Base-by-base conservation (phyloP, 2,888 invertebrate genomes). In the Drosophila borborema region DNA sequence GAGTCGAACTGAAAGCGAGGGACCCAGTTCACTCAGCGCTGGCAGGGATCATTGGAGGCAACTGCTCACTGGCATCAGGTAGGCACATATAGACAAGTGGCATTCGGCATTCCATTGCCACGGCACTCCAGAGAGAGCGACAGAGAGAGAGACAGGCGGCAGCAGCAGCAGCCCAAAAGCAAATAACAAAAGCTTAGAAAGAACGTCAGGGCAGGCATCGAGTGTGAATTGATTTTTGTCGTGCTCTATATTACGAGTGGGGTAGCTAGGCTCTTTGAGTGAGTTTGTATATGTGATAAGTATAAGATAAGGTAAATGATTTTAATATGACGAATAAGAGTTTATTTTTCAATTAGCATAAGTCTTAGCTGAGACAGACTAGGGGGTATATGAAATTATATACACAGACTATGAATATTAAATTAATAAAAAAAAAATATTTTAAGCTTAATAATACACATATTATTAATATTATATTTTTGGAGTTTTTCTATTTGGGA, bases 171-270 rank as follows among this genome's bases (percentile, higher is more conserved):
- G 63, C 68, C 68, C 65, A 80, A 86, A 88, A 88, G 85, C 73
- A 85, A 85, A 85, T 88, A 85, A 79, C 74, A 86, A 88, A 82
- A 74, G 89, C 81, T 73, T 82, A 75, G 74, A 74, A 74, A 77
- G 65, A 70, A 70, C 68, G 71, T 72, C 76, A 72, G 75, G 51
- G 63, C 58, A 73, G 69, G 61, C 88, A 82, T 88, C 82, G 86
- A 91, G 91, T 91, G 90, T 87, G 91, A 91, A 91, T 91, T 89
- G 91, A 91, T 89, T 91, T 90, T 85, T 81, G 14, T 38, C 8
- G 54, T 85, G 68, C 87, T 0, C 82, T 81, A 20, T 4, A 48
- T 9, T 8, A 10, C 2, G 1, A 36, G 9, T 14, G 18, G 48
- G 34, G 41, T 18, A 8, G 6, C 12, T n/a, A 1, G 16, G 12